Percentiles rank a stretch among this genome's conserved stretches.
Evolutionary conservation across 1,140 invertebrate species (phyloP).

Genomic region (Lanistes nyassanus): DNA sequence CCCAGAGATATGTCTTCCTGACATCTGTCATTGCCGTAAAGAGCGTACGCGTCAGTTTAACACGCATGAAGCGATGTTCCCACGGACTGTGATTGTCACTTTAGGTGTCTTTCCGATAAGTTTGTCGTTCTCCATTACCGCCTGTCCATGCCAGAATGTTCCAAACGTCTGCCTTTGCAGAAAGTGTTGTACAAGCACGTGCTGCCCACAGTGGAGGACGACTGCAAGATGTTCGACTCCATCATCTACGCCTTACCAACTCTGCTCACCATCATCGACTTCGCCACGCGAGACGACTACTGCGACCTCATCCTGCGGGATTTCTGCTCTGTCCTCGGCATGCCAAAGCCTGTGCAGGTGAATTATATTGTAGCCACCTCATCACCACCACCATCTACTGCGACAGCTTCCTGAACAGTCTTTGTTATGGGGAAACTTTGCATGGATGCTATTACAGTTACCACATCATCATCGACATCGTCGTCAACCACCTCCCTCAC

Average conservation of each 20-base stretch:
- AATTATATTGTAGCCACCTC: background rate
- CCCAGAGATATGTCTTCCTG: no score
- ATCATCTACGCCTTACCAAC: conserved; percentile 89
- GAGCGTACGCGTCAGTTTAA: no score
- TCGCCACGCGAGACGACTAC: conserved; percentile 86
- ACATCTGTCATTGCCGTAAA: no score
- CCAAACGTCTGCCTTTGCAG: conserved; percentile 69
- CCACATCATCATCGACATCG: no score
- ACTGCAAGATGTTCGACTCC: conserved; percentile 86
- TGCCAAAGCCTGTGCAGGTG: conserved; percentile 82
- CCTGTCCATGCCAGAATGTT: background rate
- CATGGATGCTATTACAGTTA: background rate
- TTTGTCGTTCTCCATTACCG: background rate
- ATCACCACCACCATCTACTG: no score
- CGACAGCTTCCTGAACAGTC: no score
- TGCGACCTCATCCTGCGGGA: conserved; percentile 83
- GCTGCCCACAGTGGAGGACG: conserved; percentile 87
- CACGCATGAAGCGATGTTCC: no score
- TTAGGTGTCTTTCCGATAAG: no score
- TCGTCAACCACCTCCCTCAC: no score
- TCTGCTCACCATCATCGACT: conserved; percentile 86
- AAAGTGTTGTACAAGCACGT: conserved; percentile 96
- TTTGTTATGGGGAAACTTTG: background rate
- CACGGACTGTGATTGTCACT: no score
- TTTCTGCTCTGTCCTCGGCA: conserved; percentile 82